Conservation (phyloP, 2,113 vertebrate genomes). For the Hystrix cristata region DNA sequence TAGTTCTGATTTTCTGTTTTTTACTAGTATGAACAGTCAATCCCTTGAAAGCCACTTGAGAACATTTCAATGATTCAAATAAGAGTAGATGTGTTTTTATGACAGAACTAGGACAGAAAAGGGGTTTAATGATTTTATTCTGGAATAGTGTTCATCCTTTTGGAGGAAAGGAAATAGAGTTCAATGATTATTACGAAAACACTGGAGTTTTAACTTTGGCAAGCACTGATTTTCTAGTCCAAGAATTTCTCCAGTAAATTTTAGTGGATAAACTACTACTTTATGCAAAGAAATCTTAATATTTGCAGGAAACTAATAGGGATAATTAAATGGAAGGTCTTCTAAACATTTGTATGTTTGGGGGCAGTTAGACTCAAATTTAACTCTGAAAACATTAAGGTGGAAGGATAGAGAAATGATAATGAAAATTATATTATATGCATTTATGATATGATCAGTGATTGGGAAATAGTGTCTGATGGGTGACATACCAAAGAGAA, state of each 20-base stretch:
- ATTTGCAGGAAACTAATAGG: constrained; percentile 14
- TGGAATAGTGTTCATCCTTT: not conserved
- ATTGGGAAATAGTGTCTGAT: not conserved
- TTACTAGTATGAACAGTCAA: not conserved
- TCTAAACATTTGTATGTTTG: constrained; percentile 29
- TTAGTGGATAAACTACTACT: not conserved
- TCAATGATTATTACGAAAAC: not conserved
- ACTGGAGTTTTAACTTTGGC: not conserved
- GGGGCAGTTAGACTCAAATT: not conserved
- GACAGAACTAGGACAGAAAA: not conserved
- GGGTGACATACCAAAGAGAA: not conserved
- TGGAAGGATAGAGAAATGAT: not conserved
- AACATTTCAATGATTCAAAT: not conserved
- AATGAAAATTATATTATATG: not conserved
- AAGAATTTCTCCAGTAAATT: not conserved
- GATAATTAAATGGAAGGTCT: not conserved
- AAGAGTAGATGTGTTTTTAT: not conserved
- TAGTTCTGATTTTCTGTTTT: constrained; percentile 32
- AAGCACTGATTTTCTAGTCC: not conserved
- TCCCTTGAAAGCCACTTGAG: constrained; percentile 35
- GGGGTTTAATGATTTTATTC: not conserved
- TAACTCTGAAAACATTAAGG: not conserved
- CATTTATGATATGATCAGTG: not conserved
- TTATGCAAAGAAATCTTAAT: constrained; percentile 32
- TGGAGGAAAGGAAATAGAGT: not conserved